These are phyloP conservation scores for Rhinella marina DNA, from an alignment of 2,797 vertebrate species.

Conservation along the genomic window DNA sequence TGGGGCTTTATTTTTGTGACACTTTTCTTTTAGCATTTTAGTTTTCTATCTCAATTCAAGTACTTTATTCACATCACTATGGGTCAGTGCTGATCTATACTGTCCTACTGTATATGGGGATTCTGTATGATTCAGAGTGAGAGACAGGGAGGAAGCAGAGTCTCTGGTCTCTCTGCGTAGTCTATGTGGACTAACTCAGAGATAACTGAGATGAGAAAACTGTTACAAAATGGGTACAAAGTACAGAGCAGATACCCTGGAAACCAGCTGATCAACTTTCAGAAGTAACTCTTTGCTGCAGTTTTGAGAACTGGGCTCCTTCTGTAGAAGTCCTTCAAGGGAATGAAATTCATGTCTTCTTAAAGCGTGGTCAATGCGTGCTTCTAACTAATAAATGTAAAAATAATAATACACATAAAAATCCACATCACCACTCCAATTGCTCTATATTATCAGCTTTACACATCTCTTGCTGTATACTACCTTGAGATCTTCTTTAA, in stretches of 20 bases:
- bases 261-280: conserved; percentile 88
- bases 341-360: conserved; percentile 76
- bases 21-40: no score
- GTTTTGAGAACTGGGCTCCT: conserved; percentile 72
- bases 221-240: not conserved
- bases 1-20: no score
- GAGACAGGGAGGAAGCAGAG: no score
- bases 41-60: no score
- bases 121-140: no score
- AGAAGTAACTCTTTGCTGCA: conserved; percentile 86
- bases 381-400: conserved; percentile 47
- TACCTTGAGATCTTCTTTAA: conserved; percentile 44
- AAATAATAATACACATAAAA: not conserved
- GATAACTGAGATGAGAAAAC: not conserved
- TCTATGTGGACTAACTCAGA: no score
- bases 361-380: conserved; percentile 67
- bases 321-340: conserved; percentile 80
- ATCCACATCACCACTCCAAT: not conserved
- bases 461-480: not conserved
- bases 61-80: no score
- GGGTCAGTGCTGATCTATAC: no score
- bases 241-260: conserved; percentile 73
- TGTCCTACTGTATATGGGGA: no score
- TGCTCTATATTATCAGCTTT: not conserved
- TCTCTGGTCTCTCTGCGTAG: no score